Percentiles rank a stretch among this genome's conserved stretches.
phyloP scores from a whole-genome alignment of 2,888 invertebrate species.

The Hirtodrosophila alboralis region DNA sequence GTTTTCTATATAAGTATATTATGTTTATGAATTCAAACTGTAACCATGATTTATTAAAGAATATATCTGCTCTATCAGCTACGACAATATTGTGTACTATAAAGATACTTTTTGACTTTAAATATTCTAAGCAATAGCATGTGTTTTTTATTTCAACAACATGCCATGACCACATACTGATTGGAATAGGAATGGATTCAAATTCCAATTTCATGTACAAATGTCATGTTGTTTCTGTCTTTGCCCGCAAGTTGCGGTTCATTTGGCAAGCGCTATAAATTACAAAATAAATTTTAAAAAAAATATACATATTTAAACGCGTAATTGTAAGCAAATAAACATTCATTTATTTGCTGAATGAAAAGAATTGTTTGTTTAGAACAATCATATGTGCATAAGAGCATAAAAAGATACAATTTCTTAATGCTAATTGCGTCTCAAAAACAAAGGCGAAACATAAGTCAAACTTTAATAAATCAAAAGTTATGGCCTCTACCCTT shows the following conservation, averaged over 20 bases:
- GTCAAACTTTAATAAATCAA: constrained; percentile 62
- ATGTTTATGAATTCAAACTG: constrained; percentile 6
- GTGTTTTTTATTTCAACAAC: constrained; percentile 55
- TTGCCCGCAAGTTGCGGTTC: constrained; percentile 45
- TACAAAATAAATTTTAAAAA: constrained; percentile 40
- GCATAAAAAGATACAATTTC: constrained; percentile 26
- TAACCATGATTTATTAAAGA: constrained; percentile 30
- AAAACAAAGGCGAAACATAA: constrained; percentile 16
- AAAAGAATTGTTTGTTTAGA: constrained; percentile 62
- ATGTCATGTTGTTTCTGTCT: constrained; percentile 43
- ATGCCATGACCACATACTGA: constrained; percentile 17
- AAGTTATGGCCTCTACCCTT: constrained; percentile 64
- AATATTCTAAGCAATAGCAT: constrained; percentile 55
- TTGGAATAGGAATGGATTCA: constrained; percentile 13
- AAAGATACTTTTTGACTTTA: constrained; percentile 14
- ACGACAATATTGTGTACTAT: background rate
- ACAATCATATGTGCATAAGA: constrained; percentile 23
- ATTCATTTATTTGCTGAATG: constrained; percentile 34
- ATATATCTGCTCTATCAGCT: constrained; percentile 10
- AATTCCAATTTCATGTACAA: constrained; percentile 22
- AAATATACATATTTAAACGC: constrained; percentile 33
- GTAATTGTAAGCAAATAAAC: constrained; percentile 40
- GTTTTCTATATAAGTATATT: too few relatives aligned
- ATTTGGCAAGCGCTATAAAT: constrained; percentile 66
- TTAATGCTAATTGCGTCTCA: constrained; percentile 40